Evolutionary conservation across 2,888 invertebrate species (phyloP).

Genomic region (Eristalis pertinax): DNA sequence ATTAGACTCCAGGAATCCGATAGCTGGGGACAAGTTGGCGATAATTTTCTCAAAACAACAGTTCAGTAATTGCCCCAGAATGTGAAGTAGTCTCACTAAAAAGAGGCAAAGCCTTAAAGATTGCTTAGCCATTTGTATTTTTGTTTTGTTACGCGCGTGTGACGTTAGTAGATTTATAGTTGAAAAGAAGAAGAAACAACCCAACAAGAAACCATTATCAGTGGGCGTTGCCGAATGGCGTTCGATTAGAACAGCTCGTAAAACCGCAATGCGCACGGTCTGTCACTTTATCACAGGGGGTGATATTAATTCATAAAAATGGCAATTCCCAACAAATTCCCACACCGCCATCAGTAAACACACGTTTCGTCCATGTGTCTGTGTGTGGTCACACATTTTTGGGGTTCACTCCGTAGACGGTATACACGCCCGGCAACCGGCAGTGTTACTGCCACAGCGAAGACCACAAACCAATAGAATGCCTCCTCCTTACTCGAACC

Average conservation of each 20-base stretch:
- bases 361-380: background rate
- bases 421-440: conserved; percentile 5
- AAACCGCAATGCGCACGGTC: conserved; percentile 53
- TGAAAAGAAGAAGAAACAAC: too few relatives aligned
- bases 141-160: background rate
- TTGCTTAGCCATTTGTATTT: background rate
- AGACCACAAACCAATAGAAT: conserved; percentile 57
- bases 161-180: conserved; percentile 38
- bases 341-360: conserved; percentile 45
- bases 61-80: background rate
- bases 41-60: background rate
- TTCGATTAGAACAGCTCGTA: conserved; percentile 51
- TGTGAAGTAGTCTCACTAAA: too few relatives aligned
- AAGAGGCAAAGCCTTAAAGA: background rate
- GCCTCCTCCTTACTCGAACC: conserved; percentile 31
- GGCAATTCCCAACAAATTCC: conserved; percentile 33
- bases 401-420: conserved; percentile 9
- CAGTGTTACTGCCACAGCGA: background rate
- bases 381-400: conserved; percentile 28
- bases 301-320: conserved; percentile 54
- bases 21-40: background rate
- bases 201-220: conserved; percentile 1
- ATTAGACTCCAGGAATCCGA: background rate
- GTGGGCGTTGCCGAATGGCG: conserved; percentile 57
- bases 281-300: conserved; percentile 11